Evolutionary conservation across 2,113 vertebrate genomes (phyloP), one percentile per base, ranked within the genome.

Genomic region (Charadrius vociferus): DNA sequence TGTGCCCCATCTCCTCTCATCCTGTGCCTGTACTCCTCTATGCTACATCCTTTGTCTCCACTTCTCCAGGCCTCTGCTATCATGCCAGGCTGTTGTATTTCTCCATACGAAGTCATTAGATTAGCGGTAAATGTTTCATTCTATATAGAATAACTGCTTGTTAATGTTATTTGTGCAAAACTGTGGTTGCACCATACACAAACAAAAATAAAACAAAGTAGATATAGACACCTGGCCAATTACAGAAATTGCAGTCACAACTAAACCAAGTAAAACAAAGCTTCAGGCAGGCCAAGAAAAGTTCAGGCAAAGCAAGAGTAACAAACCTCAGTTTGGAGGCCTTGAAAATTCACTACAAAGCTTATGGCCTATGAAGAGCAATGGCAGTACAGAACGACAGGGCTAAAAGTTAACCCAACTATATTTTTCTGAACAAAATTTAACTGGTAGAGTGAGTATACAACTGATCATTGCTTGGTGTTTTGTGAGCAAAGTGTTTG

Each of bases 251-350:
- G 22, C 37, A 56, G 29, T 71, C 36, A 49, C 27, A 62, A 21
- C 41, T 37, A 37, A 96, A 49, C 14, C 21, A 71, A 43, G 41
- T 74, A 47, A 66, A 79, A 52, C 17, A 86, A 83, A 83, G 49
- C 34, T 93, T 17, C 32, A 68, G n/a, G 36, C 14, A 67, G 47
- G 29, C 32, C n/a, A 58, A 67, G 41, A 67, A 71, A 27, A 66
- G 29, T 55, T 39, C 27, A 66, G 45, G 10, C 50, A 82, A 61
- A 72, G 14, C 39, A 82, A 29, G 68, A 65, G 14, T 85, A n/a
- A 41, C 29, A 29, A 7, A 66, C 52, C 10, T 78, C 0, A 0
- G 27, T 43, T 32, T 0, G 0, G 0, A 67, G 37, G 16, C n/a
- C 62, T 65, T 77, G 43, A 50, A 83, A 83, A 55, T 86, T 86